These are phyloP conservation scores for Rhamnusium bicolor DNA, from an alignment of 2,888 invertebrate species.

Conservation along the genomic window DNA sequence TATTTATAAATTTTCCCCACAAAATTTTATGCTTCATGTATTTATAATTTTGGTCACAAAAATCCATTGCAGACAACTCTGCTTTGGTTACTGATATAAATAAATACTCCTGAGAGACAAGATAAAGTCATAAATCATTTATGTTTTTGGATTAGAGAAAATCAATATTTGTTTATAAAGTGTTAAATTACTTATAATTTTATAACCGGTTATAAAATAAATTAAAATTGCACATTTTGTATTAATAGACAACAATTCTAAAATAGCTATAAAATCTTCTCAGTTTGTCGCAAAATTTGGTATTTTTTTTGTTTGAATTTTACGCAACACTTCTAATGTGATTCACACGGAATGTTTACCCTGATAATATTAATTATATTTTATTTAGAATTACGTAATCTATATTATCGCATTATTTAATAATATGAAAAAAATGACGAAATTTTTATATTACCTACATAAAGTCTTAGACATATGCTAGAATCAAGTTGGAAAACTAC, in stretches of 20 bases:
- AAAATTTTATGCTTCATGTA: no score
- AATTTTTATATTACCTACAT: background rate
- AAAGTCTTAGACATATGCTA: no score
- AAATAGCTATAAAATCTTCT: no score
- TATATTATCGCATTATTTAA: background rate
- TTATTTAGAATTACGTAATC: background rate
- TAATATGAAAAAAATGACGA: background rate
- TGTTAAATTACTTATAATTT: background rate
- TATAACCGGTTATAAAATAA: background rate
- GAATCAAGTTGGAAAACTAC: no score
- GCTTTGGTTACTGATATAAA: no score
- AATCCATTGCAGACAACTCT: no score
- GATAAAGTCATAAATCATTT: background rate
- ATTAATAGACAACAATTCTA: no score
- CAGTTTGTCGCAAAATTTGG: no score
- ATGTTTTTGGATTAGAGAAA: background rate
- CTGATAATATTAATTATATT: background rate
- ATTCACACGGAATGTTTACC: background rate
- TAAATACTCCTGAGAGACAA: no score
- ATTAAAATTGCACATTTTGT: background rate
- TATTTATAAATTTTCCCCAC: no score
- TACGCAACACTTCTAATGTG: background rate
- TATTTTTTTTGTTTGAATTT: background rate
- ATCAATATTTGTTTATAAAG: no score
- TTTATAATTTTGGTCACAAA: no score